Evolutionary conservation across 2,113 vertebrate genomes (phyloP).

Genomic region (Mus pahari): DNA sequence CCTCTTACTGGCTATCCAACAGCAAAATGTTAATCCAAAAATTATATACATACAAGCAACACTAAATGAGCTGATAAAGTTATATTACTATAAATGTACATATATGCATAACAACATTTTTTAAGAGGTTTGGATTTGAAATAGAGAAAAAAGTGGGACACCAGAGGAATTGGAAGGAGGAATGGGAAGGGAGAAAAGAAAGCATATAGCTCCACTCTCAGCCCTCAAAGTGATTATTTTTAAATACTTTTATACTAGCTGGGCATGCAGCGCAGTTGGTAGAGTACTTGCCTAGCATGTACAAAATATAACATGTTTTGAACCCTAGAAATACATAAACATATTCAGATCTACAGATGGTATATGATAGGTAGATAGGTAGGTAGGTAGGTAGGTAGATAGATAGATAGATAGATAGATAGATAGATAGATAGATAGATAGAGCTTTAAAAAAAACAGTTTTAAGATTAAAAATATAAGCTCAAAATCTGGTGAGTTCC

Average conservation of each 20-base stretch:
- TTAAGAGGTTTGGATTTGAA: neutral
- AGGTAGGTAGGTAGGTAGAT: rapidly evolving
- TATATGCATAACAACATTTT: neutral
- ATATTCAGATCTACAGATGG: too few species aligned
- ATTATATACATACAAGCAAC: neutral
- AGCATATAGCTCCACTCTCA: neutral
- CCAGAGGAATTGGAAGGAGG: neutral
- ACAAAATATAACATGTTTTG: too few species aligned
- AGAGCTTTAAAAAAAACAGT: neutral
- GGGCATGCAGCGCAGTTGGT: neutral
- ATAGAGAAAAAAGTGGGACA: neutral
- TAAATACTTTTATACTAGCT: neutral
- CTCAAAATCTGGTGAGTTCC: neutral
- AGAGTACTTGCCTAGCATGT: neutral
- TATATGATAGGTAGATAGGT: too few species aligned
- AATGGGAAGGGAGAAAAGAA: neutral
- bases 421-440: neutral
- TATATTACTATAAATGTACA: neutral
- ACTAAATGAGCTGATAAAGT: neutral
- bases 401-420: neutral
- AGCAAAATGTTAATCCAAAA: neutral
- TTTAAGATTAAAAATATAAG: neutral
- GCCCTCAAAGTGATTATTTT: neutral
- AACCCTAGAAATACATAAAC: neutral
- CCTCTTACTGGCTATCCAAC: neutral